Evolutionary conservation across 2,797 vertebrate species (phyloP), one percentile per base, ranked within the genome.

Genomic region (Anas acuta): DNA sequence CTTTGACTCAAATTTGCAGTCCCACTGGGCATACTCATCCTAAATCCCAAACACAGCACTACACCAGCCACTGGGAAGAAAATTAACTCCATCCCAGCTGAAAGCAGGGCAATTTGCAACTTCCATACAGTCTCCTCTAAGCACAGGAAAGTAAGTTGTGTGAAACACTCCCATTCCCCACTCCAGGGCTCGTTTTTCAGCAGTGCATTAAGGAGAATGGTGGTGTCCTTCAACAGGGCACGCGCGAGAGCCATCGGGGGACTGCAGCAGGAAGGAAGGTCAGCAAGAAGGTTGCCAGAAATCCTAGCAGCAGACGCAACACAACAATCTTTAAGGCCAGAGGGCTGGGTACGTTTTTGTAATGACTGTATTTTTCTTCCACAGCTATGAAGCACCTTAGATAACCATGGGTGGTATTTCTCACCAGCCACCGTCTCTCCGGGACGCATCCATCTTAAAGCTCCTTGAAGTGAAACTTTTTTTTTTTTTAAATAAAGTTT

Each of bases 101-200:
- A 49, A 49, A 49, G 47, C 47, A 49, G 47, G 47, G 22, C 22
- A 49, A 7, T 56, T 17, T 43, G 23, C 5, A 49, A 66, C 51
- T 85, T 67, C 57, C 57, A n/a, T 43, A 58, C 15, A 22, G 13
- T 6, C 37, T 47, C 4, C 5, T 49, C 32, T 67, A 81, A 51
- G 41, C 25, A 47, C 0, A 0, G 33, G 26, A n/a, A 66, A 76
- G 32, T 13, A 13, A 21, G 45, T 49, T 43, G 32, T 65, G 25
- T 56, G 61, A 49, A 84, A 56, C 15, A 35, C 11, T 43, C 39
- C 16, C 7, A 23, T 33, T 76, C 53, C 21, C 21, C 19, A 22
- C 32, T 35, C 60, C 39, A 20, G 1, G 1, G 76, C 79, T 45
- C 7, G n/a, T 65, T 65, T 77, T 87, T 41, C 61, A 90, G 0